Evolutionary conservation across 2,888 invertebrate species (phyloP), one percentile per base, ranked within the genome.

Genomic region (Crematogaster levior): DNA sequence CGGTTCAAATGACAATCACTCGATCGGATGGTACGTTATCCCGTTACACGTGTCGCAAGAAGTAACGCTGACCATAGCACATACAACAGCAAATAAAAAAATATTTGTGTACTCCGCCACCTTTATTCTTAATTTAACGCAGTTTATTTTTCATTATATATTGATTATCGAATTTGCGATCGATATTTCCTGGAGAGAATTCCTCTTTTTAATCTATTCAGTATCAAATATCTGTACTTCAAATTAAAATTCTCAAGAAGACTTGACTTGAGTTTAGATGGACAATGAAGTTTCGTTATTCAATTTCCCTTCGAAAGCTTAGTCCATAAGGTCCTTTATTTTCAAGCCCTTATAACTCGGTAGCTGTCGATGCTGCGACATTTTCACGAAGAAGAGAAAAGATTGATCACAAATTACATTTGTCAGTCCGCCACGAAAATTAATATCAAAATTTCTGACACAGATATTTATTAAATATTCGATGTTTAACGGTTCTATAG

Each of bases 1-100:
- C 89, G 85, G 75, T 72, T 85, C 82, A 83, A 77, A 81, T 89
- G 72, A 84, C 88, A 85, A 89, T 87, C 79, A 80, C 84, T 85
- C 82, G 58, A 77, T 87, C 81, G 81, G 27, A 24, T 51, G 56
- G 24, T 56, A 43, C 15, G 56, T 40, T 46, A n/a, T 70, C 21
- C 24, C 40, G 30, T 24, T 40, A 30, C 68, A 77, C 56, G 43
- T 72, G 43, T 21, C 34, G 72, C 73, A 34, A 72, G 56, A 79
- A 77, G 43, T 56, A 68, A 70, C 40, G 15, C 7, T 12, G 40
- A 6, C 10, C 43, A 18, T 65, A 3, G 12, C 6, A 7, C 10
- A 27, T 5, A 27, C 15, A 24, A 21, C 12, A 30, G 48, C n/a
- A 51, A 70, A 30, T 43, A 30, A 43, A 56, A 40, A 58, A 46